These are phyloP conservation scores for Ammospiza caudacuta DNA, from an alignment of 2,113 vertebrate genomes.

Conservation along the genomic window DNA sequence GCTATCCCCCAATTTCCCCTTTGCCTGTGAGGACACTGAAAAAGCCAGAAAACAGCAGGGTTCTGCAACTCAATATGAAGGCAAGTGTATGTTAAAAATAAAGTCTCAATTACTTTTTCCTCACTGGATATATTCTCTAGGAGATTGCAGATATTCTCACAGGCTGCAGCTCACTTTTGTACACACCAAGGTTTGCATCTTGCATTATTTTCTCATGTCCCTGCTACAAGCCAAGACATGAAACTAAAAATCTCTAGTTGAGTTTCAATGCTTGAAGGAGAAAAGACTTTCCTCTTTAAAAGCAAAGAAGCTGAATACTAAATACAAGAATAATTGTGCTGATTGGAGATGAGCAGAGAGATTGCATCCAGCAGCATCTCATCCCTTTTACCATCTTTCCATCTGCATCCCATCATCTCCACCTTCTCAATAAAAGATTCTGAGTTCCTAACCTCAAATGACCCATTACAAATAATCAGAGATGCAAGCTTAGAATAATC, in stretches of 20 bases:
- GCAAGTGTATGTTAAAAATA: neutral
- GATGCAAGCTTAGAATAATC: neutral
- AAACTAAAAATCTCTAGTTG: neutral
- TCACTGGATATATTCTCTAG: neutral
- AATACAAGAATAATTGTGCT: neutral
- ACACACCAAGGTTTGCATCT: neutral
- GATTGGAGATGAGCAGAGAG: neutral
- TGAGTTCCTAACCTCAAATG: slow-evolving; percentile 1
- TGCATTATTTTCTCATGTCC: neutral
- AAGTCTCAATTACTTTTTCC: neutral
- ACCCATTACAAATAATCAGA: neutral
- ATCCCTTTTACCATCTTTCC: neutral
- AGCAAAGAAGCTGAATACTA: neutral
- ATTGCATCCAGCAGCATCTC: neutral
- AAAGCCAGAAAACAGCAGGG: neutral
- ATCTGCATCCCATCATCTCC: neutral
- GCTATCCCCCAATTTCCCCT: neutral
- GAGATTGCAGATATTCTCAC: neutral
- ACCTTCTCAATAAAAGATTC: neutral
- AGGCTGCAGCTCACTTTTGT: neutral
- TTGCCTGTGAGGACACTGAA: neutral
- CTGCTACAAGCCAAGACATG: neutral
- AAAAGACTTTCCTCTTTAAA: neutral
- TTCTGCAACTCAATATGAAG: neutral
- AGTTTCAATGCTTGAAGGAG: neutral